Evolutionary conservation across 2,113 vertebrate genomes (phyloP).

Genomic region (Pyrgilauda ruficollis): DNA sequence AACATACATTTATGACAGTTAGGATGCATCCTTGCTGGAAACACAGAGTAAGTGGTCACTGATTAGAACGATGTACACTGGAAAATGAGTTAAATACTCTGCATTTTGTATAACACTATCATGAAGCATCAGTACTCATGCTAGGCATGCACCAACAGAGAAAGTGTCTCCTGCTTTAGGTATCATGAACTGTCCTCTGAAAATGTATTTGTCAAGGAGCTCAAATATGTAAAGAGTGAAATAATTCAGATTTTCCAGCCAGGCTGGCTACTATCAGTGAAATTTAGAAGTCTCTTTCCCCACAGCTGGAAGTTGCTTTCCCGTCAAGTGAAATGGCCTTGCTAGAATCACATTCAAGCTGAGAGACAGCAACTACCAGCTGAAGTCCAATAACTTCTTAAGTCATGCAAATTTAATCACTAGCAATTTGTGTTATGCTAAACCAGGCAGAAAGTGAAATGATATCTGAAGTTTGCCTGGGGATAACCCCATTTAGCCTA

Average conservation of each 20-base stretch:
- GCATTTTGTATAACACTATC: background rate
- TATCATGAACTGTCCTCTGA: background rate
- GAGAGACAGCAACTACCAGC: slow-evolving; percentile 48
- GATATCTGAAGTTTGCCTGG: slow-evolving; percentile 35
- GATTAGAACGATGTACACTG: background rate
- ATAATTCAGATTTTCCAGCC: background rate
- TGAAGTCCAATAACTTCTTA: slow-evolving; percentile 61
- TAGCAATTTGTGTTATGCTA: slow-evolving; percentile 50
- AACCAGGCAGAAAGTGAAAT: slow-evolving; percentile 59
- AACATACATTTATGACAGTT: slow-evolving; percentile 27
- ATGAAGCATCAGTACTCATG: background rate
- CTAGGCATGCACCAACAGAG: background rate
- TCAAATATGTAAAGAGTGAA: background rate
- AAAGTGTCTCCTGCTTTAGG: background rate
- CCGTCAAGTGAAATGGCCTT: slow-evolving; percentile 1
- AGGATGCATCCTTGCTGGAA: background rate
- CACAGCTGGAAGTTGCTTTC: slow-evolving; percentile 33
- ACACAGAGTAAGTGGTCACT: background rate
- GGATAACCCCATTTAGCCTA: slow-evolving; percentile 43
- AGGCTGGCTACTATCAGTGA: background rate
- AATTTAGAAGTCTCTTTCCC: background rate
- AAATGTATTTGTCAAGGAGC: background rate
- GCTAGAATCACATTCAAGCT: slow-evolving; percentile 50
- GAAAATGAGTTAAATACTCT: background rate
- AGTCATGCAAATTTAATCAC: slow-evolving; percentile 60